A percentile compares a stretch with the other conserved stretches of the same genome.
These are phyloP conservation scores for Perca fluviatilis DNA, from an alignment of 2,113 vertebrate genomes.

Conservation along the genomic window DNA sequence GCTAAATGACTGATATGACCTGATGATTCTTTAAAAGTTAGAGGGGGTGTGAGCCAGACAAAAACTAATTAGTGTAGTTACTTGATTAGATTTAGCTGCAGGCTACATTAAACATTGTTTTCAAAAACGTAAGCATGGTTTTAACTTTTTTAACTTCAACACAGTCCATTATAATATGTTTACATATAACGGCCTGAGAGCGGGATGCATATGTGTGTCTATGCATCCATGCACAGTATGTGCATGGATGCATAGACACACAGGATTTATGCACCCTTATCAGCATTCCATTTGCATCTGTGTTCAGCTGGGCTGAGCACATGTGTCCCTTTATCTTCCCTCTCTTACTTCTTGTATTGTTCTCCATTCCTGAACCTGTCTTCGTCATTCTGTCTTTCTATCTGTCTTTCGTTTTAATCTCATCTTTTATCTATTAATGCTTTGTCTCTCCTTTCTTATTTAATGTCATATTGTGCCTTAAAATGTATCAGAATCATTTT, in stretches of 20 bases:
- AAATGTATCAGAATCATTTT: background rate
- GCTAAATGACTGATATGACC: no score
- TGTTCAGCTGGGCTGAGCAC: conserved; percentile 45
- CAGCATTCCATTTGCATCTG: conserved; percentile 62
- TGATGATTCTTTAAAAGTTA: no score
- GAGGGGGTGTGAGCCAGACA: no score
- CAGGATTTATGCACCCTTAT: conserved; percentile 19
- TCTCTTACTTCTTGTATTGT: background rate
- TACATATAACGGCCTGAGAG: conserved; percentile 2
- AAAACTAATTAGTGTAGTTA: no score
- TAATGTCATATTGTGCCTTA: background rate
- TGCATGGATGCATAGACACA: background rate
- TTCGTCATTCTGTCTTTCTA: background rate
- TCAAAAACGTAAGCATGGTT: no score
- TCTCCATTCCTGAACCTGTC: conserved; percentile 1
- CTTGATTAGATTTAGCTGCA: no score
- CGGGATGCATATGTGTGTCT: background rate
- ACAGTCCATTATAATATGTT: conserved; percentile 41
- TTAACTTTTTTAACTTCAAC: no score
- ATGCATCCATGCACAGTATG: no score
- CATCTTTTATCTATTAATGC: background rate
- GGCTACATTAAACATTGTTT: no score
- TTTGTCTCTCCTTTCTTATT: background rate
- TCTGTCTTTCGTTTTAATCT: background rate
- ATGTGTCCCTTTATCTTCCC: background rate